These are phyloP conservation scores for Platyscapa corneri DNA, from an alignment of 1,140 invertebrate genomes.

Conservation along the genomic window DNA sequence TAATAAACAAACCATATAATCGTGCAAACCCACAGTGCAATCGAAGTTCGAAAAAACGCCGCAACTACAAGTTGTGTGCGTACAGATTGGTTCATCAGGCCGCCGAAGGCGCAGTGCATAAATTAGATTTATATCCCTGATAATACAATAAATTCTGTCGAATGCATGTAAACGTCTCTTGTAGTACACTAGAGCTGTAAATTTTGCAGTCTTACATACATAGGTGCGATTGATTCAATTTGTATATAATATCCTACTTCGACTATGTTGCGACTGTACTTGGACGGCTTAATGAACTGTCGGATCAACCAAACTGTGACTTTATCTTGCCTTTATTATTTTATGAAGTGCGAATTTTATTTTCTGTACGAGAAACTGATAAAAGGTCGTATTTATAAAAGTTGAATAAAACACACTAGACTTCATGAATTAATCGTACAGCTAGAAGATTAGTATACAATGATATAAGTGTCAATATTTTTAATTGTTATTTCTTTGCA, in stretches of 20 bases:
- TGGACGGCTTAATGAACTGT: slow-evolving; percentile 30
- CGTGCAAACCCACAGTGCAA: too few species aligned
- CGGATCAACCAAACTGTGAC: not conserved
- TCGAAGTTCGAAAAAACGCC: not conserved
- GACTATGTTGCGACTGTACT: not conserved
- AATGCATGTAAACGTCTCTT: slow-evolving; percentile 63
- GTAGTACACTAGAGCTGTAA: slow-evolving; percentile 51
- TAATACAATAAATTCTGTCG: slow-evolving; percentile 66
- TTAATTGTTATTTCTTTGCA: not conserved
- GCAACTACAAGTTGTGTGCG: not conserved
- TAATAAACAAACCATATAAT: too few species aligned
- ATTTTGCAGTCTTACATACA: slow-evolving; percentile 50
- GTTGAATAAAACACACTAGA: not conserved
- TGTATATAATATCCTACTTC: not conserved
- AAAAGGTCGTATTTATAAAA: not conserved
- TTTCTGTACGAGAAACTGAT: too few species aligned
- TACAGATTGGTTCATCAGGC: slow-evolving; percentile 5
- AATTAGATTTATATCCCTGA: slow-evolving; percentile 62
- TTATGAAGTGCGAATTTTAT: slow-evolving; percentile 18
- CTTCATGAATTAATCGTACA: not conserved
- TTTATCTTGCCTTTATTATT: slow-evolving; percentile 25
- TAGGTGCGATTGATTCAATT: not conserved
- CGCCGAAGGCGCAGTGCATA: slow-evolving; percentile 53
- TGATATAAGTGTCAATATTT: not conserved
- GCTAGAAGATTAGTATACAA: not conserved